phyloP scores from a whole-genome alignment of 2,888 invertebrate genomes.

The Strigamia transsilvanica region DNA sequence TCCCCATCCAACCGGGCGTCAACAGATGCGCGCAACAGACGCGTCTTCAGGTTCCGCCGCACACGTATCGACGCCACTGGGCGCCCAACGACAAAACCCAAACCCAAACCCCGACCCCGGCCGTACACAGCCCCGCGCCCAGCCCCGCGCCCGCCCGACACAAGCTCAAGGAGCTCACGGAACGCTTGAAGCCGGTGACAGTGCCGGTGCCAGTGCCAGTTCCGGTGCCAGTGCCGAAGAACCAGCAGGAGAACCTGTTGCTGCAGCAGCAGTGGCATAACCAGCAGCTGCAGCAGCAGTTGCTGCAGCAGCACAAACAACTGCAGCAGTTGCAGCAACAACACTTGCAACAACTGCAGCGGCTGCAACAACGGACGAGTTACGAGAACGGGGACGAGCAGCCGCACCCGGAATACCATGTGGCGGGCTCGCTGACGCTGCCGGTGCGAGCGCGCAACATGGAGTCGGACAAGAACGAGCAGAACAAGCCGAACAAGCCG shows the following conservation, averaged over 20 bases:
- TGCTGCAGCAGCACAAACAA: conserved; percentile 51
- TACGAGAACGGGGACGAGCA: conserved; percentile 65
- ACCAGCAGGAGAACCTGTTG: conserved; percentile 38
- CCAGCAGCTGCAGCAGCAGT: conserved; percentile 48
- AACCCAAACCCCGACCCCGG: not conserved
- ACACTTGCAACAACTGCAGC: conserved; percentile 43
- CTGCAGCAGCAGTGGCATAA: not conserved
- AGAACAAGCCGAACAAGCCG: conserved; percentile 28
- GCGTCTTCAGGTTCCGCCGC: conserved; percentile 13
- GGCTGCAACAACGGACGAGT: conserved; percentile 67
- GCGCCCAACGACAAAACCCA: not conserved
- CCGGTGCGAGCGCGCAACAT: not conserved
- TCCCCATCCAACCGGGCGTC: not conserved
- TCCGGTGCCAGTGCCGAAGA: conserved; percentile 40
- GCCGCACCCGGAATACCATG: not conserved
- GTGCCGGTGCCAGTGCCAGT: conserved; percentile 29
- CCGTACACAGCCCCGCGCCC: conserved; percentile 36
- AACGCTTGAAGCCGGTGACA: conserved; percentile 74
- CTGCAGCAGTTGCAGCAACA: conserved; percentile 42
- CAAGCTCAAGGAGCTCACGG: conserved; percentile 75
- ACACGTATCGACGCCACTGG: not conserved
- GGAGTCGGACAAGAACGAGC: conserved; percentile 38
- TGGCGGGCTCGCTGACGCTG: no score
- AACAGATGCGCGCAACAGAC: conserved; percentile 17
- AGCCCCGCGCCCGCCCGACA: conserved; percentile 50